Conservation (phyloP, 1,140 invertebrate genomes). For the Monomorium pharaonis region DNA sequence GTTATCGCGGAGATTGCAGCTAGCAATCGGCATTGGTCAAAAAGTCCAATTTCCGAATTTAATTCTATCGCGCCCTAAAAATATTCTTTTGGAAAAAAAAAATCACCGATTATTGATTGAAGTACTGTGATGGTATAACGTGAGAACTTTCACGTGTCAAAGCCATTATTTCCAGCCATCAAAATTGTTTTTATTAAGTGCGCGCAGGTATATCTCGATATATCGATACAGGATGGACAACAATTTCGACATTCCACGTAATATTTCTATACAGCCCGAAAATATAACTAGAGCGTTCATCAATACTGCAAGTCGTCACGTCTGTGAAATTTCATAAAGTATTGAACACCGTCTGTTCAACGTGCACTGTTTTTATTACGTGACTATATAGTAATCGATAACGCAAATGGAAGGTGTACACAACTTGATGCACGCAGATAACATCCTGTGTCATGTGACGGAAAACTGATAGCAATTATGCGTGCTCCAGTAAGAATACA, state of each 20-base stretch:
- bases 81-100: background rate
- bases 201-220: background rate
- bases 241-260: conserved; percentile 19
- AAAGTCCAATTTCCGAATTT: conserved; percentile 20
- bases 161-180: no score
- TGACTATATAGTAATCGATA: conserved; percentile 49
- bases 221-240: conserved; percentile 3
- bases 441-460: background rate
- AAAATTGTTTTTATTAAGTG: background rate
- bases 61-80: conserved; percentile 8
- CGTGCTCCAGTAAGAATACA: background rate
- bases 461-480: conserved; percentile 10
- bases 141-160: background rate
- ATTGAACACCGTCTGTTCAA: conserved; percentile 33
- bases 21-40: conserved; percentile 25
- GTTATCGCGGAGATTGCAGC: conserved; percentile 23
- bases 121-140: background rate
- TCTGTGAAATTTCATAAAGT: conserved; percentile 59
- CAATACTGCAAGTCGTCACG: conserved; percentile 27
- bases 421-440: background rate
- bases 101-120: background rate
- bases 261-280: conserved; percentile 15
- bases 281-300: conserved; percentile 37
- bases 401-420: conserved; percentile 24
- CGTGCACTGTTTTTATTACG: conserved; percentile 39